These are phyloP conservation scores for Dreissena rostriformis DNA, from an alignment of 1,140 invertebrate species.

Conservation along the genomic window DNA sequence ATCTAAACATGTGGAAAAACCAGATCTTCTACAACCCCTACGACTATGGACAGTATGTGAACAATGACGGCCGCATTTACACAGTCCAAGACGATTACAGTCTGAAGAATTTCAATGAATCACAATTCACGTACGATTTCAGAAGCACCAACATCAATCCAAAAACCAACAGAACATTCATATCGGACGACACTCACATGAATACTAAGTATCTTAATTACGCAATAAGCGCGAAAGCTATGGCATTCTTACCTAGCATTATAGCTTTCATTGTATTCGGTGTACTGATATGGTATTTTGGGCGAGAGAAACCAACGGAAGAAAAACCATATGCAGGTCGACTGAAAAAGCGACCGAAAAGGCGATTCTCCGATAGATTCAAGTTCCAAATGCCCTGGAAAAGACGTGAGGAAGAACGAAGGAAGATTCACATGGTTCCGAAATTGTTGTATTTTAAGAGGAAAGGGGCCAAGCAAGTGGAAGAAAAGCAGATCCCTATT, in stretches of 20 bases:
- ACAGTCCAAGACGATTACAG: constrained; percentile 81
- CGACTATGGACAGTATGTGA: constrained; percentile 83
- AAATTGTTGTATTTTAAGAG: constrained; percentile 56
- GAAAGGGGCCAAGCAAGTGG: constrained; percentile 15
- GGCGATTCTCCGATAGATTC: constrained; percentile 57
- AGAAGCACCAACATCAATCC: constrained; percentile 79
- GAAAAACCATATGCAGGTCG: constrained; percentile 77
- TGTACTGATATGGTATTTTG: constrained; percentile 82
- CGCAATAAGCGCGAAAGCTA: constrained; percentile 80
- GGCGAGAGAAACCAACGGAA: constrained; percentile 81
- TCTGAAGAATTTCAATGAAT: constrained; percentile 77
- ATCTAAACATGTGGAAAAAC: constrained; percentile 86
- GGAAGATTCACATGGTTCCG: constrained; percentile 61
- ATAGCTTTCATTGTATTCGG: constrained; percentile 81
- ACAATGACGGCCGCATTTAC: constrained; percentile 80
- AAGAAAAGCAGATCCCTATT: constrained; percentile 32
- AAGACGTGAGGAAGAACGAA: constrained; percentile 43
- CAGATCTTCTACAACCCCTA: constrained; percentile 84
- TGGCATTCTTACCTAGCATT: constrained; percentile 82
- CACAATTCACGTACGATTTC: constrained; percentile 80
- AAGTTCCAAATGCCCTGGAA: constrained; percentile 36
- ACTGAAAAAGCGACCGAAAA: constrained; percentile 72
- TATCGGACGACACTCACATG: constrained; percentile 82
- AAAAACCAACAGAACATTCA: constrained; percentile 77
- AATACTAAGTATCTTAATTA: constrained; percentile 83